Evolutionary conservation across 2,113 vertebrate species (phyloP).

Genomic region (Fregetta grallaria): DNA sequence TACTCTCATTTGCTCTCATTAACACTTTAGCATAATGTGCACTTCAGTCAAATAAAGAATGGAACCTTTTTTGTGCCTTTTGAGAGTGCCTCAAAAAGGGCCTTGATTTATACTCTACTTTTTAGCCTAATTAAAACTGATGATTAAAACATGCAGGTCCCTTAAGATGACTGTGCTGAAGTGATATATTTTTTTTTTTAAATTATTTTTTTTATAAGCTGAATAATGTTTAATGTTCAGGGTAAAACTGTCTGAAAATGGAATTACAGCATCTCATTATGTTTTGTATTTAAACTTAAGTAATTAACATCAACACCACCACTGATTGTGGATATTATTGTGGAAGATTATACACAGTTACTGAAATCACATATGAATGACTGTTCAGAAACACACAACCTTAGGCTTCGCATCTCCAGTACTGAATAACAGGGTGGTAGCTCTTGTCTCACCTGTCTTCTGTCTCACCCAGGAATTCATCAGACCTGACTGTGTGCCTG

Average conservation of each 20-base stretch:
- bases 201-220: not conserved
- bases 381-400: not conserved
- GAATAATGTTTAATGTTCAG: conserved; percentile 32
- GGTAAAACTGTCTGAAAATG: not conserved
- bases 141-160: conserved; percentile 54
- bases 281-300: not conserved
- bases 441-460: not conserved
- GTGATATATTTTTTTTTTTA: not conserved
- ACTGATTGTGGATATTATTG: not conserved
- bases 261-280: not conserved
- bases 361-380: not conserved
- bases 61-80: conserved; percentile 32
- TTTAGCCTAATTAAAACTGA: conserved; percentile 64
- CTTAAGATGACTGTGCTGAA: conserved; percentile 49
- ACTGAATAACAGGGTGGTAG: not conserved
- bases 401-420: not conserved
- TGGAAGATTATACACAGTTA: not conserved
- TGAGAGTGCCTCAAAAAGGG: conserved; percentile 39
- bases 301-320: not conserved
- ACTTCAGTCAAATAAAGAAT: conserved; percentile 45
- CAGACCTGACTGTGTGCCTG: not conserved
- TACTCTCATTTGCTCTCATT: conserved; percentile 34
- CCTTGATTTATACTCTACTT: conserved; percentile 49
- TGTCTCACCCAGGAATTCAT: not conserved
- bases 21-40: conserved; percentile 13